Conservation (phyloP, 2,888 invertebrate species). For the Hypercompe scribonia region DNA sequence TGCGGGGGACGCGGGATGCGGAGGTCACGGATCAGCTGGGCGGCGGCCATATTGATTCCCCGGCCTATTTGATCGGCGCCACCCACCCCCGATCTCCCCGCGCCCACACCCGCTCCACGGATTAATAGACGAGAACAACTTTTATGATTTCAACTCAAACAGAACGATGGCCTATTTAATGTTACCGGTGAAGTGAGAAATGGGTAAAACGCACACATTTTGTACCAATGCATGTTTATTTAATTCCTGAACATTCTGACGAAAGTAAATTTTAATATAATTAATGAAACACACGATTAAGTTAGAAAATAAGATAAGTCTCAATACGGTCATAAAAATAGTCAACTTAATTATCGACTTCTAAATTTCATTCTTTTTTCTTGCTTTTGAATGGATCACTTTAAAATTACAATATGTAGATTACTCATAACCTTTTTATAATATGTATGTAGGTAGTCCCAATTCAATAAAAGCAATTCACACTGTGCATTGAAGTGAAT, state of each 20-base stretch:
- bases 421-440: too few relatives aligned
- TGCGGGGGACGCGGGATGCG: slow-evolving; percentile 69
- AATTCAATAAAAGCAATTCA: neutral
- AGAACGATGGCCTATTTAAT: slow-evolving; percentile 70
- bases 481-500: neutral
- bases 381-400: neutral
- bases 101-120: slow-evolving; percentile 66
- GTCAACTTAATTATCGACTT: neutral
- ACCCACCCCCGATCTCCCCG: slow-evolving; percentile 62
- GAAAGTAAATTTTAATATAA: slow-evolving; percentile 25
- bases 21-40: slow-evolving; percentile 86
- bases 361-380: neutral
- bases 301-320: neutral
- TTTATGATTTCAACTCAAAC: slow-evolving; percentile 86
- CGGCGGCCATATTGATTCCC: slow-evolving; percentile 86
- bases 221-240: slow-evolving; percentile 36
- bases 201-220: slow-evolving; percentile 39
- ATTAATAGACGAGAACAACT: slow-evolving; percentile 86
- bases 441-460: too few relatives aligned
- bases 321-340: neutral
- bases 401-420: neutral
- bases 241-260: slow-evolving; percentile 15
- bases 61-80: slow-evolving; percentile 85
- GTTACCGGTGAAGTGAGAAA: slow-evolving; percentile 56
- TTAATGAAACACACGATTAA: slow-evolving; percentile 10